Conservation (phyloP, 2,797 vertebrate genomes). For the Hemibagrus guttatus region DNA sequence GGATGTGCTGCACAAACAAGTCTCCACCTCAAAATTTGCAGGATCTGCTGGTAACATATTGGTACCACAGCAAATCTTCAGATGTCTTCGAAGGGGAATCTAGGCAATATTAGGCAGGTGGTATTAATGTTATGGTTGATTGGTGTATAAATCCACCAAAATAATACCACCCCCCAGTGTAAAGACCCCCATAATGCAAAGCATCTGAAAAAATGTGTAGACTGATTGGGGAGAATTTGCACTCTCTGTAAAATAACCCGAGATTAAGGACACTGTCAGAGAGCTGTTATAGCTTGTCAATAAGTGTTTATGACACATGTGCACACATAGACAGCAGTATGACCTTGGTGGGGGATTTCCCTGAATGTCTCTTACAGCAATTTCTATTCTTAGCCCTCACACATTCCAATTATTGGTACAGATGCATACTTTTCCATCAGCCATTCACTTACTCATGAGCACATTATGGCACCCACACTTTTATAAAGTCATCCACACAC, state of each 20-base stretch:
- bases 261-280: conserved; percentile 20
- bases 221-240: conserved; percentile 22
- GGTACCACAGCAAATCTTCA: no score
- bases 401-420: conserved; percentile 66
- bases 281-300: conserved; percentile 21
- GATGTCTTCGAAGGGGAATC: no score
- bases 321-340: conserved; percentile 41
- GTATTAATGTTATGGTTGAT: no score
- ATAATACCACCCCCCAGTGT: background rate
- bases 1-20: no score
- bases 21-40: no score
- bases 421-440: conserved; percentile 69
- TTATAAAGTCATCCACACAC: conserved; percentile 10
- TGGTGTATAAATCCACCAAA: conserved; percentile 48
- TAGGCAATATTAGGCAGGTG: no score
- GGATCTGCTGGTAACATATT: no score
- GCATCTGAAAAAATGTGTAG: background rate
- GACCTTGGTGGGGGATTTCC: conserved; percentile 70
- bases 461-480: conserved; percentile 5
- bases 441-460: conserved; percentile 58
- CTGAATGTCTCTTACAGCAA: conserved; percentile 65
- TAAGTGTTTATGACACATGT: background rate
- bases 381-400: conserved; percentile 71
- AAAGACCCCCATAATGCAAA: background rate
- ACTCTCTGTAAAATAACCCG: conserved; percentile 27